Evolutionary conservation across 2,113 vertebrate species (phyloP), one percentile per base, ranked within the genome.

Genomic region (Illadopsis cleaveri): DNA sequence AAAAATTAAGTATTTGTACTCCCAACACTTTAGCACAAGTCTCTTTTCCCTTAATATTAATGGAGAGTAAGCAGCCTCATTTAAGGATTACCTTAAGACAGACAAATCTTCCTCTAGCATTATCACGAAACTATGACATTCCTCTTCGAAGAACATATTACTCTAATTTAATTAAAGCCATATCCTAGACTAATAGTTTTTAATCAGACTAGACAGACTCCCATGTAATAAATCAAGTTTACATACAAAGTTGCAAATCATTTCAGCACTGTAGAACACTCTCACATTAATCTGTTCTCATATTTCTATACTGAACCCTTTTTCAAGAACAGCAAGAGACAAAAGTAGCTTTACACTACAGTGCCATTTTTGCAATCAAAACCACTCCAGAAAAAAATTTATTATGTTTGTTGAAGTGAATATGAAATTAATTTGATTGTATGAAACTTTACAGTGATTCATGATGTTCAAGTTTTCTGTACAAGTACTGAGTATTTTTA

Each of bases 131-230:
- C 56, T 71, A 31, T n/a, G 42, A 53, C 12, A 78, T 82, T 89
- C 21, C 33, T 72, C 42, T 94, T 78, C 6, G 1, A 80, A 78
- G 21, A 92, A 42, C 4, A 4, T 31, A 40, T 47, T 73, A 60
- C 38, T 78, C 28, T 90, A 78, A 89, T 90, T 93, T 71, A 96
- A 56, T 89, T 91, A 94, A 83, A 75, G 37, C 11, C 31, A 61
- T 83, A 64, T 92, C 37, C 38, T 77, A 80, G 28, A 94, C 20
- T 94, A 95, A 84, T 47, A 81, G 27, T n/a, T 86, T 80, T 30
- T 53, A 75, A 88, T 82, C 83, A 86, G 30, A 71, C 66, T 70
- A 66, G 30, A 42, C 58, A 82, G 18, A 50, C 79, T 87, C 68
- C 35, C 64, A 44, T 58, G 20, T 91, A 90, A 76, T 56, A 65